Percentiles rank a stretch among this genome's conserved stretches.
These are phyloP conservation scores for Steinernema hermaphroditum DNA, from an alignment of 2,888 invertebrate genomes.

Conservation along the genomic window DNA sequence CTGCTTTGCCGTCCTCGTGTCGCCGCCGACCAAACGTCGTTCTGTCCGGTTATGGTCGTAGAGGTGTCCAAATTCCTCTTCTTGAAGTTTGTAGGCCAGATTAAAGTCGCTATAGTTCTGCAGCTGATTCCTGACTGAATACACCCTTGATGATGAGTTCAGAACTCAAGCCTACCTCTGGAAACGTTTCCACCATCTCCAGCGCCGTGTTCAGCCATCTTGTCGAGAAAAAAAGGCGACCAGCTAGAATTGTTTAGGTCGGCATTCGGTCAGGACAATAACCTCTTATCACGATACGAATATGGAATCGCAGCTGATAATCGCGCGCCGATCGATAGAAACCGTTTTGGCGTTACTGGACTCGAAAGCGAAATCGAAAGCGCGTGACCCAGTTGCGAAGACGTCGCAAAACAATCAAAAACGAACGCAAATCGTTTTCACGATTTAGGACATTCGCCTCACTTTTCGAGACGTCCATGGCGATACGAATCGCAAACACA, in stretches of 20 bases:
- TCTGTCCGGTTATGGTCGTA: neutral
- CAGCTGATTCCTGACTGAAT: neutral
- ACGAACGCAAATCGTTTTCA: neutral
- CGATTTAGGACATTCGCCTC: constrained; percentile 9
- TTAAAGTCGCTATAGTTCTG: constrained; percentile 16
- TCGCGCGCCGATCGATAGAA: neutral
- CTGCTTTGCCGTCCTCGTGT: constrained; percentile 18
- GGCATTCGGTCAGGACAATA: neutral
- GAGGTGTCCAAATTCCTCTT: neutral
- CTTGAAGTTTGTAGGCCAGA: neutral
- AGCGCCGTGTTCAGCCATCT: neutral
- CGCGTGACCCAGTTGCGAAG: neutral
- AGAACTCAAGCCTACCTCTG: neutral
- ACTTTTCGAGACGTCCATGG: neutral
- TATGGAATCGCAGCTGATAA: neutral
- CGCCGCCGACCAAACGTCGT: neutral
- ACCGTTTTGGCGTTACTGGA: neutral
- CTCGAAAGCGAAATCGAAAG: neutral
- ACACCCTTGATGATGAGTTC: neutral
- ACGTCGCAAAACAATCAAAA: neutral
- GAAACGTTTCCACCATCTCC: neutral
- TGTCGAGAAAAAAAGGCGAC: neutral
- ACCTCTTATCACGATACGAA: neutral
- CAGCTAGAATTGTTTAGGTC: neutral
- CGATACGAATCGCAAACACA: neutral